Evolutionary conservation across 2,797 vertebrate species (phyloP).

Genomic region (Platyrinchus mystaceus): DNA sequence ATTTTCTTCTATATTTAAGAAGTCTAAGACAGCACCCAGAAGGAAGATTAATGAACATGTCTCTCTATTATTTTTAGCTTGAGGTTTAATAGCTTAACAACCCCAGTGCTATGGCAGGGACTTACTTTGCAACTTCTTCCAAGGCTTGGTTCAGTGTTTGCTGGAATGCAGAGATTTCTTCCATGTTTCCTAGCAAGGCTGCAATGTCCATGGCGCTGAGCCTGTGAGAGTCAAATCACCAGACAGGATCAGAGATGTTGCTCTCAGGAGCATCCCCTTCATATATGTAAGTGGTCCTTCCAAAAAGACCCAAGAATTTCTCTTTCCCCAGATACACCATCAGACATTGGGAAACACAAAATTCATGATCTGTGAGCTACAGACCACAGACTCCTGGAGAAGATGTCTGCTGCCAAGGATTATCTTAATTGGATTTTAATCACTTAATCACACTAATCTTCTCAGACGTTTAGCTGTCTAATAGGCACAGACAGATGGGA

Average conservation of each 20-base stretch:
- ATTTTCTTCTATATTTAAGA: constrained; percentile 20
- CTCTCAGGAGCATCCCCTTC: background rate
- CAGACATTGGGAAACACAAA: background rate
- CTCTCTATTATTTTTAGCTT: constrained; percentile 26
- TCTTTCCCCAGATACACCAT: background rate
- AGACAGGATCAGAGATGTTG: background rate
- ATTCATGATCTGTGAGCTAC: background rate
- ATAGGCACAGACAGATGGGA: constrained; percentile 17
- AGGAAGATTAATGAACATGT: background rate
- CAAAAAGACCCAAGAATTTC: background rate
- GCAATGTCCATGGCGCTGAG: constrained; percentile 83
- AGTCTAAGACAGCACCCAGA: background rate
- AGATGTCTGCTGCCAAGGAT: constrained; percentile 16
- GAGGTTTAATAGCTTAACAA: background rate
- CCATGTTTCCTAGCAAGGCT: constrained; percentile 90
- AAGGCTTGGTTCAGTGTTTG: constrained; percentile 88
- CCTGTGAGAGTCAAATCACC: constrained; percentile 69
- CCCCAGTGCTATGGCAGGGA: background rate
- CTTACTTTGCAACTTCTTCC: constrained; percentile 96
- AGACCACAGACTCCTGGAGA: background rate
- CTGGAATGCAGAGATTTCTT: constrained; percentile 93
- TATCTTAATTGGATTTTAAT: constrained; percentile 56
- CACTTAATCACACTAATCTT: constrained; percentile 37
- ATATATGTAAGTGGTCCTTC: background rate
- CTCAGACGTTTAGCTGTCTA: constrained; percentile 23